phyloP scores from a whole-genome alignment of 2,113 vertebrate genomes.

The Opisthocomus hoazin region DNA sequence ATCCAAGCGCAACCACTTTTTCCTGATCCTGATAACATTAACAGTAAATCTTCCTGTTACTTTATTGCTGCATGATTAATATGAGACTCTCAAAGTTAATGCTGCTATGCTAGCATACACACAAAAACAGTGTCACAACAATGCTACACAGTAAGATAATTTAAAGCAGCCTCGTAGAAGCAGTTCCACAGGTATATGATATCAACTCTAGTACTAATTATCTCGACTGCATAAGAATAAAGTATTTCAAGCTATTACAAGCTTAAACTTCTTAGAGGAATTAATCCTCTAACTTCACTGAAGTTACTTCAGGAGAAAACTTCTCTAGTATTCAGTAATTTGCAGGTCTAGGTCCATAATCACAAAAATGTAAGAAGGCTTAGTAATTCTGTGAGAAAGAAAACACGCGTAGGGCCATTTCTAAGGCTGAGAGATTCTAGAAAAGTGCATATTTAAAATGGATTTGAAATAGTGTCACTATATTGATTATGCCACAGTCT shows the following conservation, averaged over 20 bases:
- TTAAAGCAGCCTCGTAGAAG: background rate
- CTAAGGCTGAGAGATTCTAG: background rate
- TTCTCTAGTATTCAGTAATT: background rate
- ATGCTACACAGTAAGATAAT: background rate
- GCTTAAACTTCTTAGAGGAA: background rate
- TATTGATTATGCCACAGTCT: background rate
- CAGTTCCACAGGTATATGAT: background rate
- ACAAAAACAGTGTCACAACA: background rate
- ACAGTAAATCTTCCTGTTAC: background rate
- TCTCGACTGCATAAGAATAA: background rate
- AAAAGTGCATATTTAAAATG: background rate
- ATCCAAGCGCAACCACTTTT: background rate
- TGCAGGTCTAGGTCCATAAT: background rate
- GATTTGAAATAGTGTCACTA: background rate
- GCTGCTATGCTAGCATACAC: background rate
- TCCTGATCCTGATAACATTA: background rate
- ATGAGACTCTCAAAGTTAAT: background rate
- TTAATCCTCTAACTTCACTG: background rate
- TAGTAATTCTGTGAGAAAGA: background rate
- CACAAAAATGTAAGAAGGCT: background rate
- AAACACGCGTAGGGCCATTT: fast-evolving
- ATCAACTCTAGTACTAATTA: background rate
- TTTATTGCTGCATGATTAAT: background rate
- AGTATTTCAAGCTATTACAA: background rate
- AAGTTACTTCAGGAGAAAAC: background rate